A percentile compares a stretch with the other conserved stretches of the same genome.
Evolutionary conservation across 1,140 invertebrate genomes (phyloP).

Genomic region (Drosophila fuyamai): DNA sequence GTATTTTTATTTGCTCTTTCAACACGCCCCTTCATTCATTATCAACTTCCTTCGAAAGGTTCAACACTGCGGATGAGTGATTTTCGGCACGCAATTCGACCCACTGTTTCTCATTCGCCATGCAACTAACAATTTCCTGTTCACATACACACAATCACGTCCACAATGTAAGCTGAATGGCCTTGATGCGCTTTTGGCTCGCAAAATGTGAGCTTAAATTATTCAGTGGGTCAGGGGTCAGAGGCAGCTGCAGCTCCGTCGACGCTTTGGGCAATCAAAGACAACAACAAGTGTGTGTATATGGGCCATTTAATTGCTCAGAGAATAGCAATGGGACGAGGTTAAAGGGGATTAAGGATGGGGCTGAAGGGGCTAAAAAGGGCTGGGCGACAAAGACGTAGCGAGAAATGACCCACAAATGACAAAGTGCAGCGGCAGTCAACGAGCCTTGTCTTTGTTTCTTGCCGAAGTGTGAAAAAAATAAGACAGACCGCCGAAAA

Average conservation of each 20-base stretch:
- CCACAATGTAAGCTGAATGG: constrained; percentile 36
- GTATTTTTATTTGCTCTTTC: neutral
- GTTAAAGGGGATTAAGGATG: neutral
- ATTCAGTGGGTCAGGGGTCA: constrained; percentile 61
- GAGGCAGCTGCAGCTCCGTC: constrained; percentile 30
- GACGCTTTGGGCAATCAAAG: constrained; percentile 64
- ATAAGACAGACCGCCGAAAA: constrained; percentile 51
- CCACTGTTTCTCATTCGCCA: constrained; percentile 35
- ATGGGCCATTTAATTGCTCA: constrained; percentile 71
- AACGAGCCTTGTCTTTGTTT: constrained; percentile 62
- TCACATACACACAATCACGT: constrained; percentile 34
- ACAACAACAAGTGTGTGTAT: constrained; percentile 60
- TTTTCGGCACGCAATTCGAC: neutral
- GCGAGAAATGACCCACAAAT: constrained; percentile 62
- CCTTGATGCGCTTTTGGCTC: constrained; percentile 62
- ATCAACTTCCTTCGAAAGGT: neutral
- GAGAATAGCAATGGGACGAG: constrained; percentile 44
- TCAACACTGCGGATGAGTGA: constrained; percentile 6
- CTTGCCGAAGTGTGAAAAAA: constrained; percentile 65
- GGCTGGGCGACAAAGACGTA: constrained; percentile 9
- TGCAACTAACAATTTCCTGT: constrained; percentile 58
- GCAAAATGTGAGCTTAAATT: constrained; percentile 71
- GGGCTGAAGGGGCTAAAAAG: constrained; percentile 2
- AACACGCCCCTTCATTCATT: neutral
- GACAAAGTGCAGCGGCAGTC: constrained; percentile 74